These are phyloP conservation scores for Pseudopleuronectes americanus DNA, from an alignment of 2,797 vertebrate species.

Conservation along the genomic window DNA sequence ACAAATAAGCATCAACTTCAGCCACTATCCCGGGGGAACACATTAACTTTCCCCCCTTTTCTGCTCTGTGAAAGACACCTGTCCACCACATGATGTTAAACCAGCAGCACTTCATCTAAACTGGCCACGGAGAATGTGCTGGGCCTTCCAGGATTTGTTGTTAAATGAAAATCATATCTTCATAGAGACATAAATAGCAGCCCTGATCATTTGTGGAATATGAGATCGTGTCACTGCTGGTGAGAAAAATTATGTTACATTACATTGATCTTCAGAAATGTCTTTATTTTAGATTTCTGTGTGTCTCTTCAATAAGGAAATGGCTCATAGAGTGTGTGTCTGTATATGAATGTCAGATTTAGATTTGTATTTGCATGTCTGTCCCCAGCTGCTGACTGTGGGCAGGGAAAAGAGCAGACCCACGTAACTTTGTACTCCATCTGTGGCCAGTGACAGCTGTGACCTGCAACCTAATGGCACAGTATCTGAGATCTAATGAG, in stretches of 20 bases:
- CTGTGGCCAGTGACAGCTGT: constrained; percentile 47
- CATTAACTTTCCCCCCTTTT: no score
- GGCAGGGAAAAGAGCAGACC: constrained; percentile 15
- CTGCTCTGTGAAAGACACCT: no score
- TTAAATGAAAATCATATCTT: no score
- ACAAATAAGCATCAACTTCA: no score
- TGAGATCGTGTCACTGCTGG: not conserved
- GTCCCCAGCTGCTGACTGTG: constrained; percentile 40
- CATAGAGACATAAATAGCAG: no score
- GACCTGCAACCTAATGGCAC: constrained; percentile 10
- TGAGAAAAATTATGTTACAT: not conserved
- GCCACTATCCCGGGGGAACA: no score
- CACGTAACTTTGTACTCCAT: constrained; percentile 33
- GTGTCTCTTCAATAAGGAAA: not conserved
- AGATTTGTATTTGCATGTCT: constrained; percentile 8
- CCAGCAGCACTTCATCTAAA: no score
- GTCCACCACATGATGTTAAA: no score
- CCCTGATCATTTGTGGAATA: no score
- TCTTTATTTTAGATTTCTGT: not conserved
- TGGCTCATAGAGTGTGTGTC: not conserved
- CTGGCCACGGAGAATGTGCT: no score
- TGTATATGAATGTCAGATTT: not conserved
- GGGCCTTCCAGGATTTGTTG: no score
- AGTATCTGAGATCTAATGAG: constrained; percentile 9
- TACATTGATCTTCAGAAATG: not conserved